Evolutionary conservation across 2,797 vertebrate genomes (phyloP).

Genomic region (Melanogrammus aeglefinus): DNA sequence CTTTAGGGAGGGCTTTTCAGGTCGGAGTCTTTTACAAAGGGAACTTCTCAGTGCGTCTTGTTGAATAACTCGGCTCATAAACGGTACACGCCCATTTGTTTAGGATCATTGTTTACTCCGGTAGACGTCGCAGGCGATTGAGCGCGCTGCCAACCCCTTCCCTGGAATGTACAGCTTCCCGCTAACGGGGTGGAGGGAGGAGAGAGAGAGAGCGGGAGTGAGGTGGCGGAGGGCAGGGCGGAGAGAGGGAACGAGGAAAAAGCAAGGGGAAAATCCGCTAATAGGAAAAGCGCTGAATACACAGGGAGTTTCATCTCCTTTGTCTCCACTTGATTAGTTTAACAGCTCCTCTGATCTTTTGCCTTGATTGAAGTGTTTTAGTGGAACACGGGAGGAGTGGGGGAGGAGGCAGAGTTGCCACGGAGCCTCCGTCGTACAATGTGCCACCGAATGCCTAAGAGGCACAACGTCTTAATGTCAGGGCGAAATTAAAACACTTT

Average conservation of each 20-base stretch:
- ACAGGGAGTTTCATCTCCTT: conserved; percentile 73
- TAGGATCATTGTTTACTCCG: conserved; percentile 64
- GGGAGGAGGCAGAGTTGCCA: conserved; percentile 79
- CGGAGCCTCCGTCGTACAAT: conserved; percentile 78
- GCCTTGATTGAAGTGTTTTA: conserved; percentile 95
- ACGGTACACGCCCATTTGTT: conserved; percentile 56
- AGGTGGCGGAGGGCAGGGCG: background rate
- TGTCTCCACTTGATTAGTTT: conserved; percentile 97
- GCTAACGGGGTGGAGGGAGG: conserved; percentile 74
- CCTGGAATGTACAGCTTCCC: conserved; percentile 63
- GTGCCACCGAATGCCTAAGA: conserved; percentile 91
- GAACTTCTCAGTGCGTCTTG: conserved; percentile 36
- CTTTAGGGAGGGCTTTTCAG: background rate
- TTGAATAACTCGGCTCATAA: conserved; percentile 54
- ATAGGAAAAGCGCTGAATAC: conserved; percentile 73
- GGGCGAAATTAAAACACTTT: conserved; percentile 98
- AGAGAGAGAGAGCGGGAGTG: conserved; percentile 60
- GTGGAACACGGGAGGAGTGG: conserved; percentile 77
- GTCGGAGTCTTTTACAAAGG: conserved; percentile 5
- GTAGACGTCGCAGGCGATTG: conserved; percentile 79
- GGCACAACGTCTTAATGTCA: conserved; percentile 98
- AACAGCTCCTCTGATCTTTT: conserved; percentile 96
- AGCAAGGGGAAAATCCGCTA: conserved; percentile 57
- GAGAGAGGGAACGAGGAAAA: conserved; percentile 46
- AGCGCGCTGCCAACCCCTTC: conserved; percentile 54